Conservation (phyloP, 2,113 vertebrate species). For the Crotalus tigris region DNA sequence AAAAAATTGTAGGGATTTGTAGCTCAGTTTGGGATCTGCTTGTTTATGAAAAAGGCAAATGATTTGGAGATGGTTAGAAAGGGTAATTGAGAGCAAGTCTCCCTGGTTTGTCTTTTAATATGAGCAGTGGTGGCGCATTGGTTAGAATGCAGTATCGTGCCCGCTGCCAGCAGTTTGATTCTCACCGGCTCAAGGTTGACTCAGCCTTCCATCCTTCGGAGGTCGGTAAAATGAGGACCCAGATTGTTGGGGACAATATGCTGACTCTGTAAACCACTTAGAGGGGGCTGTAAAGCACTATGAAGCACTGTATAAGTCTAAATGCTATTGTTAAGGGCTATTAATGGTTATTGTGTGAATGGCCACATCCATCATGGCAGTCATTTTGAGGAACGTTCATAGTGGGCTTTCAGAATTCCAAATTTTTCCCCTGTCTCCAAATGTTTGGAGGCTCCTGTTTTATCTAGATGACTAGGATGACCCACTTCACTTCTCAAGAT, state of each 20-base stretch:
- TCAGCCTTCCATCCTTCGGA: not conserved
- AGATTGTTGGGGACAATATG: not conserved
- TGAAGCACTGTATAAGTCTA: not conserved
- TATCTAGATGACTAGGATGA: not conserved
- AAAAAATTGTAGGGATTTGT: not conserved
- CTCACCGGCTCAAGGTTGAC: not conserved
- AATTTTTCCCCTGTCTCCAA: not conserved
- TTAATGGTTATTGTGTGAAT: not conserved
- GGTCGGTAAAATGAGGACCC: not conserved
- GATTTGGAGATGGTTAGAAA: not conserved
- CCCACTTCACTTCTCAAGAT: not conserved
- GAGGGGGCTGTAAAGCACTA: not conserved
- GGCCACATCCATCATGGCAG: not conserved
- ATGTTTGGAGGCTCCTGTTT: not conserved
- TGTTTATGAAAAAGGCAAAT: not conserved
- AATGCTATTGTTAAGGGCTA: not conserved
- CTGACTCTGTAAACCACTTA: not conserved
- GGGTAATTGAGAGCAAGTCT: not conserved
- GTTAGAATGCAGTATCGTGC: not conserved
- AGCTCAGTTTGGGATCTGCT: not conserved
- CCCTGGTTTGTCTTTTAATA: not conserved
- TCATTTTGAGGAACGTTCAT: not conserved
- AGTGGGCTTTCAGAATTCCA: not conserved
- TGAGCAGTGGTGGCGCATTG: not conserved
- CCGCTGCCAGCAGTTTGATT: not conserved